phyloP scores from a whole-genome alignment of 2,797 vertebrate genomes.

The Leptoclinus maculatus region DNA sequence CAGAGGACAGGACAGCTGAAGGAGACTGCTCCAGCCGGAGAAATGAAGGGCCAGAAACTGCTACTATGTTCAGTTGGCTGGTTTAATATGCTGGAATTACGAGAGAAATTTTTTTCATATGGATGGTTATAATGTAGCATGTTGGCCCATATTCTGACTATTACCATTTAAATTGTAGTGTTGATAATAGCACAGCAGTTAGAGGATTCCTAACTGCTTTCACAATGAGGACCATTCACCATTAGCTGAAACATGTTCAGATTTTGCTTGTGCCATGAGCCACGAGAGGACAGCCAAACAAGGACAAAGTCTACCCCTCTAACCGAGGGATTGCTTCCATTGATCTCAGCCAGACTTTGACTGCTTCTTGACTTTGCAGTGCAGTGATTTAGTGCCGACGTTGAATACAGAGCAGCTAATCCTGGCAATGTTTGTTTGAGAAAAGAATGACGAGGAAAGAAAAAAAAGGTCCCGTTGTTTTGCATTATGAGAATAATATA shows the following conservation, averaged over 20 bases:
- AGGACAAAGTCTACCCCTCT: constrained; percentile 41
- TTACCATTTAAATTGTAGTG: not conserved
- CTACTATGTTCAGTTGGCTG: constrained; percentile 11
- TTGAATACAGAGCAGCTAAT: constrained; percentile 54
- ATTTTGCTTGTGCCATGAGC: constrained; percentile 3
- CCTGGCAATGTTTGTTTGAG: constrained; percentile 46
- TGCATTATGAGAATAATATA: constrained; percentile 33
- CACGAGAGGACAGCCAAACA: constrained; percentile 26
- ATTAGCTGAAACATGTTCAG: not conserved
- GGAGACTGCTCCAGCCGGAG: constrained; percentile 22
- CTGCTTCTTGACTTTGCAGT: constrained; percentile 40
- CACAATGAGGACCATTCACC: not conserved
- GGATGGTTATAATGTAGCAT: not conserved
- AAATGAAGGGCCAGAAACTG: constrained; percentile 17
- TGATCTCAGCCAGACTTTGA: constrained; percentile 47
- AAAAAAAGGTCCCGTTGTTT: constrained; percentile 20
- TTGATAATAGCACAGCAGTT: not conserved
- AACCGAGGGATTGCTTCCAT: constrained; percentile 17
- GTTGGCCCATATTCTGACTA: not conserved
- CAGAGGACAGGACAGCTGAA: constrained; percentile 28
- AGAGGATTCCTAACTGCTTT: not conserved
- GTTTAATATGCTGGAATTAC: not conserved
- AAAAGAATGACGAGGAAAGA: constrained; percentile 18
- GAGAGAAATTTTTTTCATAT: not conserved
- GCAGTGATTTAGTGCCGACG: constrained; percentile 57